Evolutionary conservation across 2,113 vertebrate genomes (phyloP).

Genomic region (Burhinus oedicnemus): DNA sequence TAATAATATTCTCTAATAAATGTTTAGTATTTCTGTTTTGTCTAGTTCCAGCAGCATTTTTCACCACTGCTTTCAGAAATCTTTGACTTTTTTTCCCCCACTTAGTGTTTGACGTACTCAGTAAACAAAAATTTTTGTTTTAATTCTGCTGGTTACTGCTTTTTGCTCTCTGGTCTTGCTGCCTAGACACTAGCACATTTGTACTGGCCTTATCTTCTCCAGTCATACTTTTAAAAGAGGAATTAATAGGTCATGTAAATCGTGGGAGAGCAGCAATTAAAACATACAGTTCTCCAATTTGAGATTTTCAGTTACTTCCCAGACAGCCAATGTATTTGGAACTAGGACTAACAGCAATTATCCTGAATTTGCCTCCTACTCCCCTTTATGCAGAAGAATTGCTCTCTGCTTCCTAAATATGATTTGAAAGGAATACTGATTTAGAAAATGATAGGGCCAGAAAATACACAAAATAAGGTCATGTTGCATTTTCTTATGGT

Average conservation of each 20-base stretch:
- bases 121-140: background rate
- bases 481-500: background rate
- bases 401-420: background rate
- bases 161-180: background rate
- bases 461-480: background rate
- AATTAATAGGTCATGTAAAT: background rate
- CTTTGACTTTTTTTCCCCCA: fast-evolving
- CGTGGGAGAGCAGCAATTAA: background rate
- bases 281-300: background rate
- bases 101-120: background rate
- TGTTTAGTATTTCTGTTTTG: background rate
- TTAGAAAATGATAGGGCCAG: background rate
- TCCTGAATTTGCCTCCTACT: background rate
- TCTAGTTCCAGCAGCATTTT: background rate
- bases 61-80: background rate
- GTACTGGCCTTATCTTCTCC: background rate
- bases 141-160: background rate
- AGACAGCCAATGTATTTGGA: background rate
- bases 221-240: background rate
- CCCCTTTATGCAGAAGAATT: background rate
- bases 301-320: background rate
- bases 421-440: background rate
- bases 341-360: background rate
- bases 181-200: background rate
- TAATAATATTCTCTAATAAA: background rate